Evolutionary conservation across 2,888 invertebrate species (phyloP), one percentile per base, ranked within the genome.

Genomic region (Dendrolimus pini): DNA sequence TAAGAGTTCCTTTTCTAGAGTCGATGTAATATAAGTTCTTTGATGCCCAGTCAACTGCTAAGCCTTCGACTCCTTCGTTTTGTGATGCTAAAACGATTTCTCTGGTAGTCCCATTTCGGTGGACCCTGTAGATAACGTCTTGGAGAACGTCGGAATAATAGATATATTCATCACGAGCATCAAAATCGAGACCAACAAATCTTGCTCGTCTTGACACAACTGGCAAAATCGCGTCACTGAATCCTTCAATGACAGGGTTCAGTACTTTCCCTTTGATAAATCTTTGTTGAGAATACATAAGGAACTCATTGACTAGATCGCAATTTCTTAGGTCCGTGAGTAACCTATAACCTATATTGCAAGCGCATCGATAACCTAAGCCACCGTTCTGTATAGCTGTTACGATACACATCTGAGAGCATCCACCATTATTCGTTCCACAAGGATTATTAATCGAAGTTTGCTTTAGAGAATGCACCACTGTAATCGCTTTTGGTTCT

Each of bases 61-160:
- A 87, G 0, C 98, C 98, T 88, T 99, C 98, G 0, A 98, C 98
- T 0, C 98, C 98, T 85, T 98, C 98, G 77, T 99, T 98, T 78
- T 98, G 98, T 1, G 98, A 98, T 1, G 98, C 98, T 52, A 98
- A 82, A 0, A 99, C 97, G 59, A 97, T 97, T 84, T 97, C 97
- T 41, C 95, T 93, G 0, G 95, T 93, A 0, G 95, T 94, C 55
- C 96, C 96, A 69, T 95, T 96, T 62, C 95, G 92, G 70, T 95
- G 95, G 0, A 96, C 95, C 30, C 95, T 89, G 80, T 97, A 97
- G 65, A 98, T 98, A 0, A 98, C 98, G 80, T 98, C 97, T 85
- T 98, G 96, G 18, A 98, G 92, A 0, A 99, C 98, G 78, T 99
- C 99, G 0, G 99, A 99, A 83, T 98, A 99, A 83, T 99, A 99